Percentiles rank a stretch among this genome's conserved stretches.
Evolutionary conservation across 2,113 vertebrate species (phyloP).

Genomic region (Aegypius monachus): DNA sequence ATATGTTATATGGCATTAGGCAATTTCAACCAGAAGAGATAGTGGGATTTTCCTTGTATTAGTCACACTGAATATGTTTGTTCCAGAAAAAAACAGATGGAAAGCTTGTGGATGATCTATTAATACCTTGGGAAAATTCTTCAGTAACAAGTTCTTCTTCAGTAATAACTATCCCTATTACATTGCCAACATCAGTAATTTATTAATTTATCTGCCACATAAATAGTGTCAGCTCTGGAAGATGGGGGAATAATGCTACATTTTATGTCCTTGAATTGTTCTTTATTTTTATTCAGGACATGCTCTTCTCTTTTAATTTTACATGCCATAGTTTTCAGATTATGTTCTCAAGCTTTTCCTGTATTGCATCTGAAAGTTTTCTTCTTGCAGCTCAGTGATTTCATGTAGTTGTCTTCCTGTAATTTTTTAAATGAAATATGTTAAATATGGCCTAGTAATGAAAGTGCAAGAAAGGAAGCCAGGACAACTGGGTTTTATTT

Average conservation of each 20-base stretch:
- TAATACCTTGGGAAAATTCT: conserved; percentile 51
- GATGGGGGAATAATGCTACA: not conserved
- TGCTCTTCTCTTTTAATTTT: not conserved
- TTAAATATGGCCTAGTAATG: not conserved
- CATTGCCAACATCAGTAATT: conserved; percentile 18
- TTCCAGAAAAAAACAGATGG: conserved; percentile 66
- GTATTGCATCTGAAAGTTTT: not conserved
- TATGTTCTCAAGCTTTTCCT: not conserved
- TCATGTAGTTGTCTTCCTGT: not conserved
- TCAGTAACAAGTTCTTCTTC: conserved; percentile 23
- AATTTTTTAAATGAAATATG: not conserved
- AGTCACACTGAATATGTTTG: conserved; percentile 42
- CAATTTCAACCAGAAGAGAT: conserved; percentile 34
- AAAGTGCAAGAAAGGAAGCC: not conserved
- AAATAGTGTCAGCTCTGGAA: not conserved
- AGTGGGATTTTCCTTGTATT: conserved; percentile 64
- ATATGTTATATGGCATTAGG: not conserved
- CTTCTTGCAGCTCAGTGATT: not conserved
- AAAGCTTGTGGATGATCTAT: conserved; percentile 36
- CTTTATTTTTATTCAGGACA: not conserved
- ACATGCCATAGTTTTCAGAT: not conserved
- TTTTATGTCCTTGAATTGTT: not conserved
- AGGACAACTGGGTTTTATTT: not conserved
- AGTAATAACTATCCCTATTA: not conserved
- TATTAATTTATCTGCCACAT: conserved; percentile 20